phyloP scores from a whole-genome alignment of 2,888 invertebrate genomes.

The Apotomis capreana region DNA sequence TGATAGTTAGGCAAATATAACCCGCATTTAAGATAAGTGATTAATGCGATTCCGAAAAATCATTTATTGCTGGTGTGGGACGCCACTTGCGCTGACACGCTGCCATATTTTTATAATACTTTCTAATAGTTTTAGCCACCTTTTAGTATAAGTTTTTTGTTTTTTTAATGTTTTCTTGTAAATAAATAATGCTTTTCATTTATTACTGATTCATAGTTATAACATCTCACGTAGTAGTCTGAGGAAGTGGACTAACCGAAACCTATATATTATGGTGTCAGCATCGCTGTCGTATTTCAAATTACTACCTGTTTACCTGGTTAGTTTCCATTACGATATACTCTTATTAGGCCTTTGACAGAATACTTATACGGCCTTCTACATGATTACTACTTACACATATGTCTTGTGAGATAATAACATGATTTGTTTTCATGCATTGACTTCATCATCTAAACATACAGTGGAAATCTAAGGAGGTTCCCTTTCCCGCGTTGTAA shows the following conservation, averaged over 20 bases:
- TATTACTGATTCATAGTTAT: neutral
- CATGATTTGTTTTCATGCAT: conserved; percentile 10
- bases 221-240: neutral
- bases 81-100: too few relatives aligned
- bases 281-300: neutral
- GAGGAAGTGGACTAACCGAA: neutral
- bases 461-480: neutral
- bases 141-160: too few relatives aligned
- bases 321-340: conserved; percentile 15
- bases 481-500: neutral
- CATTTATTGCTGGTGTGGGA: too few relatives aligned
- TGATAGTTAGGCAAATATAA: too few relatives aligned
- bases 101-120: too few relatives aligned
- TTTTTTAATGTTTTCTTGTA: too few relatives aligned
- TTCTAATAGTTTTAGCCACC: too few relatives aligned
- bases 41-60: too few relatives aligned
- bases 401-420: conserved; percentile 27
- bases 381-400: conserved; percentile 22
- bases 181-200: neutral
- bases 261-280: conserved; percentile 5
- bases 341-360: conserved; percentile 14
- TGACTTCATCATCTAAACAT: conserved; percentile 20
- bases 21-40: too few relatives aligned
- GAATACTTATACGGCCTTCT: neutral
- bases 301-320: neutral